phyloP scores from a whole-genome alignment of 2,113 vertebrate species.

The Chloropsis cyanopogon region DNA sequence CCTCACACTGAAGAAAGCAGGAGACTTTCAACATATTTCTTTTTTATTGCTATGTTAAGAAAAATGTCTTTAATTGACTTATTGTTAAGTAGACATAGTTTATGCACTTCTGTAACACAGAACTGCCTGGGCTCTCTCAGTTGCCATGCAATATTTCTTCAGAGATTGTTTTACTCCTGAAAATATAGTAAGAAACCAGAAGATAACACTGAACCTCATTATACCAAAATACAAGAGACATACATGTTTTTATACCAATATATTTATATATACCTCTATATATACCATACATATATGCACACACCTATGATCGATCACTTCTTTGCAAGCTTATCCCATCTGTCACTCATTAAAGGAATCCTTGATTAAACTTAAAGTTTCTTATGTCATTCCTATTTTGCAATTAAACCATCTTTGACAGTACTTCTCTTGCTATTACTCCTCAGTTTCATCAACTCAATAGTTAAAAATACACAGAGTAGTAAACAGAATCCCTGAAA shows the following conservation, averaged over 20 bases:
- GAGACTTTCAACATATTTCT: neutral
- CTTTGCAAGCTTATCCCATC: neutral
- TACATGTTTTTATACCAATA: neutral
- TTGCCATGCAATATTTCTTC: neutral
- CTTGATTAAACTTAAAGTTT: neutral
- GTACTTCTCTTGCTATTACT: neutral
- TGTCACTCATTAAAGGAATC: neutral
- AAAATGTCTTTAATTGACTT: neutral
- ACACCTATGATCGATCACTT: neutral
- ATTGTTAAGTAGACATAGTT: neutral
- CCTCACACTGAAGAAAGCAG: neutral
- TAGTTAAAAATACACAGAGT: slow-evolving; percentile 3
- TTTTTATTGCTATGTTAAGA: neutral
- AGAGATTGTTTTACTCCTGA: neutral
- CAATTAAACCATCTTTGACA: neutral
- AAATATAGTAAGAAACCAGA: neutral
- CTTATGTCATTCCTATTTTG: neutral
- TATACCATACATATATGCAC: neutral
- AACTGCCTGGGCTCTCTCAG: neutral
- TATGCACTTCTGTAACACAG: neutral
- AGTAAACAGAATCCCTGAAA: slow-evolving; percentile 7
- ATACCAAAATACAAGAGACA: neutral
- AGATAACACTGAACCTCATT: neutral
- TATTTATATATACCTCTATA: neutral
- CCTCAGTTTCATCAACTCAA: slow-evolving; percentile 27